phyloP scores from a whole-genome alignment of 2,888 invertebrate species.

The Amiota communis region DNA sequence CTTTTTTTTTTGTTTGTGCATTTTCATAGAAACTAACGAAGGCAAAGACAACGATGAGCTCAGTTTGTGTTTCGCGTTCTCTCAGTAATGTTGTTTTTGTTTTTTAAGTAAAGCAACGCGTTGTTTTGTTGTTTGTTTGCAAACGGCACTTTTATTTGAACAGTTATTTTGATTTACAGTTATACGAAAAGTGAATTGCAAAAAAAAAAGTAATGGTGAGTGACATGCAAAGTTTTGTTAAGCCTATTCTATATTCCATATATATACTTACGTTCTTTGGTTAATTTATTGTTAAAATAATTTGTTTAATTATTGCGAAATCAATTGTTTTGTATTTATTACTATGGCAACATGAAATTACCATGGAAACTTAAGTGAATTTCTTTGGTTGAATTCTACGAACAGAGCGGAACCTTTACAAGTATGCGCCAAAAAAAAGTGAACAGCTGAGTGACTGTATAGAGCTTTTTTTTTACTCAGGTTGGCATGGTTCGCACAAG shows the following conservation, averaged over 20 bases:
- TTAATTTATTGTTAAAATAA: neutral
- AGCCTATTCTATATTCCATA: neutral
- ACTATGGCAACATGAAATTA: constrained; percentile 44
- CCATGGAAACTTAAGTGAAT: neutral
- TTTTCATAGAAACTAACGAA: constrained; percentile 7
- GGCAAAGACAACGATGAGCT: neutral
- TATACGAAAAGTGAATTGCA: neutral
- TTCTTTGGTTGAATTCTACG: no score
- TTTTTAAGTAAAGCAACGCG: constrained; percentile 29
- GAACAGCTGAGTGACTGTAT: neutral
- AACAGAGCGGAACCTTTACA: neutral
- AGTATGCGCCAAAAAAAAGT: constrained; percentile 2
- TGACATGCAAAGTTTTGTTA: neutral
- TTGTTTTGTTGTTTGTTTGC: constrained; percentile 41
- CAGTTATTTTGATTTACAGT: neutral
- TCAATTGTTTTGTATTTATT: constrained; percentile 50
- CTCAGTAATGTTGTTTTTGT: constrained; percentile 18
- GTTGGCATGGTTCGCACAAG: no score
- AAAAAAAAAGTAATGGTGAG: neutral
- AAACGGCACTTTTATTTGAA: constrained; percentile 28
- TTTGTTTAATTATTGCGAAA: neutral
- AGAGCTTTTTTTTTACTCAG: no score
- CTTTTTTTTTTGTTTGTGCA: no score
- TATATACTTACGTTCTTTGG: neutral
- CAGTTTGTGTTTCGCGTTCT: constrained; percentile 19